Conservation (phyloP, 1,140 invertebrate genomes). For the Sarcophaga bullata region DNA sequence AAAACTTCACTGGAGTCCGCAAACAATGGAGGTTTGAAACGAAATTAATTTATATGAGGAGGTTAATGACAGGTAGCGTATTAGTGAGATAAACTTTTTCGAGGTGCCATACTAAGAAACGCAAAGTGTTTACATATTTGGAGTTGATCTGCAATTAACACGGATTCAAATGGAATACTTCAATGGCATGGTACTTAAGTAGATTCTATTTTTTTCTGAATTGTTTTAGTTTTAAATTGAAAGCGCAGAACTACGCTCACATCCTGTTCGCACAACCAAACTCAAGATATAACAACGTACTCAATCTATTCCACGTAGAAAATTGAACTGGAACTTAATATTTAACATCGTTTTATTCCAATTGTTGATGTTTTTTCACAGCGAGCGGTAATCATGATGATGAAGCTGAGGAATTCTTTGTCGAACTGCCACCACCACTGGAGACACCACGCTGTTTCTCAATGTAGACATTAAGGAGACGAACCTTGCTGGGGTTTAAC, state of each 20-base stretch:
- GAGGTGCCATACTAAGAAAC: too few relatives aligned
- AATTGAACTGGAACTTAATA: slow-evolving; percentile 15
- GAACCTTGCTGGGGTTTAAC: slow-evolving; percentile 82
- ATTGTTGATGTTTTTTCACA: slow-evolving; percentile 10
- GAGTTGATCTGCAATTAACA: background rate
- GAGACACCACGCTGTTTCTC: slow-evolving; percentile 58
- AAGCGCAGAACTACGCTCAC: background rate
- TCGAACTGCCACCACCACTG: slow-evolving; percentile 54
- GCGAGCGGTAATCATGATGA: slow-evolving; percentile 60
- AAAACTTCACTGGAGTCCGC: background rate
- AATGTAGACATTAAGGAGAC: slow-evolving; percentile 61
- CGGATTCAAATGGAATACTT: background rate
- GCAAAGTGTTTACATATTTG: background rate
- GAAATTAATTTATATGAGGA: background rate
- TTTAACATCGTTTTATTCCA: slow-evolving; percentile 27
- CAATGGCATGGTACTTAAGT: background rate
- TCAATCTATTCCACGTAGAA: background rate
- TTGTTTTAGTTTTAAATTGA: background rate
- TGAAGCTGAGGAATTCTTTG: slow-evolving; percentile 62
- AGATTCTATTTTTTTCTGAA: background rate
- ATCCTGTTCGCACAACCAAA: slow-evolving; percentile 10
- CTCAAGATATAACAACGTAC: background rate
- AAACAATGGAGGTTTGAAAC: background rate
- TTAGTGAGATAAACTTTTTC: background rate
- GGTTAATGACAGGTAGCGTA: background rate